phyloP scores from a whole-genome alignment of 2,797 vertebrate species.

The Ciconia nigra region DNA sequence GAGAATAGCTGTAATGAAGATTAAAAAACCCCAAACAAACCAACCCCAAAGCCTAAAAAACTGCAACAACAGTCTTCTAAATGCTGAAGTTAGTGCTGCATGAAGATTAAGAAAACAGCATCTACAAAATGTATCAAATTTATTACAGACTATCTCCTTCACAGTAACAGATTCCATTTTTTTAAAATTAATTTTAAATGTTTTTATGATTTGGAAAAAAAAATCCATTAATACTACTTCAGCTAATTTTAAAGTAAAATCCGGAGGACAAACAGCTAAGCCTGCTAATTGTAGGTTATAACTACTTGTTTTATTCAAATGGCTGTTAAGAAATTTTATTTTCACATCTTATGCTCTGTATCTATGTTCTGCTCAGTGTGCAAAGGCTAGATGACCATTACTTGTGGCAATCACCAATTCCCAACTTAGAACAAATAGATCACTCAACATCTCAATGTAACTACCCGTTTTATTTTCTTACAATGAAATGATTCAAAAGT shows the following conservation, averaged over 20 bases:
- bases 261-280: background rate
- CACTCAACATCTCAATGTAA: background rate
- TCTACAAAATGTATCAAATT: background rate
- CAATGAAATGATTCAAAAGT: background rate
- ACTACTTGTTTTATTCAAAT: background rate
- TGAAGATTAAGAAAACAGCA: background rate
- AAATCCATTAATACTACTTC: background rate
- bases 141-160: background rate
- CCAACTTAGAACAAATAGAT: background rate
- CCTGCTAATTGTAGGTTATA: background rate
- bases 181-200: background rate
- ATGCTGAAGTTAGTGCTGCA: background rate
- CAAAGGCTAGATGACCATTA: background rate
- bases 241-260: background rate
- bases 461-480: background rate
- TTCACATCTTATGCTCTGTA: background rate
- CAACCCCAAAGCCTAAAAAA: background rate
- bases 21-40: background rate
- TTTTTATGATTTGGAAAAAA: background rate
- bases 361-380: accelerated
- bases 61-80: background rate
- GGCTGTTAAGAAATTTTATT: background rate
- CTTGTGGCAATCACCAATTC: background rate
- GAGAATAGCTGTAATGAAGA: background rate
- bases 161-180: background rate